Evolutionary conservation across 2,888 invertebrate genomes (phyloP).

Genomic region (Orthosia gracilis): DNA sequence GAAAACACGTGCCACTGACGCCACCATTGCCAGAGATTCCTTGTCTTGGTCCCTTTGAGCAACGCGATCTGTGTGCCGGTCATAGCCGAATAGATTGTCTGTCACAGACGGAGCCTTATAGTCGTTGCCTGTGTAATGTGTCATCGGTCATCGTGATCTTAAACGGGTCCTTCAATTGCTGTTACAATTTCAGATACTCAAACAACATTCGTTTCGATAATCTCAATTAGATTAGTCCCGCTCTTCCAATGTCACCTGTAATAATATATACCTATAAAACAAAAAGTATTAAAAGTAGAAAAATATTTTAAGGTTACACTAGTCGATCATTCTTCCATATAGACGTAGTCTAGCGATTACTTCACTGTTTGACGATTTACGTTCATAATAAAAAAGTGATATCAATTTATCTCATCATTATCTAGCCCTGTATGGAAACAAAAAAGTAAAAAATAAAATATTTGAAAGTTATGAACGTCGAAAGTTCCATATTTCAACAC

Average conservation of each 20-base stretch:
- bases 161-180: not conserved
- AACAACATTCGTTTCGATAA: not conserved
- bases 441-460: no score
- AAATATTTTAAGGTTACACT: no score
- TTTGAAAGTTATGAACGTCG: no score
- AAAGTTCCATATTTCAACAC: no score
- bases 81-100: constrained; percentile 1
- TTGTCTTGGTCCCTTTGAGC: not conserved
- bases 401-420: no score
- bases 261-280: not conserved
- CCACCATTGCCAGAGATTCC: not conserved
- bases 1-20: no score
- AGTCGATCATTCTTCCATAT: no score
- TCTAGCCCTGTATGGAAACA: no score
- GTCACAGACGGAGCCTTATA: not conserved
- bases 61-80: not conserved
- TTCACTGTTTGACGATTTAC: no score
- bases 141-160: not conserved
- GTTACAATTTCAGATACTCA: not conserved
- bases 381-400: no score
- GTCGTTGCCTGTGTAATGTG: not conserved
- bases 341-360: no score
- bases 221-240: no score
- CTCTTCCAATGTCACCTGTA: not conserved
- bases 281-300: not conserved